Conservation (phyloP, 2,797 vertebrate genomes). For the Cyprinodon diabolis region DNA sequence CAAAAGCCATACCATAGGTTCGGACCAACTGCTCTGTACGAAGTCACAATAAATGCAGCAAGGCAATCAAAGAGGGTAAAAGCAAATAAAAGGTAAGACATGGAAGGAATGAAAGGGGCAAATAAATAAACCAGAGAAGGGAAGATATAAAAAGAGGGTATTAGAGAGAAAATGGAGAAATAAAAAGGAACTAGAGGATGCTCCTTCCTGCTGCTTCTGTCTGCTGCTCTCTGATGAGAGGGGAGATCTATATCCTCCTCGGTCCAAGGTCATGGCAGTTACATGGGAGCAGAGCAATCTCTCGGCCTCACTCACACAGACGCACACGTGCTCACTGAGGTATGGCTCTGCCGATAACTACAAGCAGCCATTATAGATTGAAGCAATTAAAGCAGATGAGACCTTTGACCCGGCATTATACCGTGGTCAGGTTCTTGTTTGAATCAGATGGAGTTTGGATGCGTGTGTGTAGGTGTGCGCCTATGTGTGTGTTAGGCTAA, state of each 20-base stretch:
- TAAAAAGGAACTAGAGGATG: conserved; percentile 40
- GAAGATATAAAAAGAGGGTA: conserved; percentile 35
- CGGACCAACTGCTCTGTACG: conserved; percentile 40
- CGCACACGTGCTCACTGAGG: conserved; percentile 50
- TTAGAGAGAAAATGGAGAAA: conserved; percentile 23
- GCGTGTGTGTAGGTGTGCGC: conserved; percentile 1
- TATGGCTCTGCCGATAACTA: conserved; percentile 76
- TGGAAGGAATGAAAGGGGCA: conserved; percentile 28
- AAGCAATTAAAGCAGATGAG: conserved; percentile 76
- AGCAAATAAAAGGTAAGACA: conserved; percentile 41
- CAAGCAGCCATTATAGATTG: conserved; percentile 78
- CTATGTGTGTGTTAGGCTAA: background rate
- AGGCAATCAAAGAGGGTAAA: conserved; percentile 20
- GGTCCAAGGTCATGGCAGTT: conserved; percentile 78
- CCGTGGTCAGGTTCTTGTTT: conserved; percentile 59
- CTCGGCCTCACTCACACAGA: conserved; percentile 40
- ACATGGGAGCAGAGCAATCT: conserved; percentile 70
- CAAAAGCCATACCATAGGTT: conserved; percentile 33
- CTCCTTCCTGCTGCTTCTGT: conserved; percentile 35
- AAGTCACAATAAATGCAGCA: conserved; percentile 34
- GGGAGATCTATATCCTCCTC: conserved; percentile 72
- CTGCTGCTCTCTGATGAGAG: conserved; percentile 50
- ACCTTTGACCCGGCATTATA: conserved; percentile 76
- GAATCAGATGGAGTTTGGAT: conserved; percentile 57
- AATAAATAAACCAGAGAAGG: conserved; percentile 30